Evolutionary conservation across 1,140 invertebrate species (phyloP).

Genomic region (Rhyzopertha dominica): DNA sequence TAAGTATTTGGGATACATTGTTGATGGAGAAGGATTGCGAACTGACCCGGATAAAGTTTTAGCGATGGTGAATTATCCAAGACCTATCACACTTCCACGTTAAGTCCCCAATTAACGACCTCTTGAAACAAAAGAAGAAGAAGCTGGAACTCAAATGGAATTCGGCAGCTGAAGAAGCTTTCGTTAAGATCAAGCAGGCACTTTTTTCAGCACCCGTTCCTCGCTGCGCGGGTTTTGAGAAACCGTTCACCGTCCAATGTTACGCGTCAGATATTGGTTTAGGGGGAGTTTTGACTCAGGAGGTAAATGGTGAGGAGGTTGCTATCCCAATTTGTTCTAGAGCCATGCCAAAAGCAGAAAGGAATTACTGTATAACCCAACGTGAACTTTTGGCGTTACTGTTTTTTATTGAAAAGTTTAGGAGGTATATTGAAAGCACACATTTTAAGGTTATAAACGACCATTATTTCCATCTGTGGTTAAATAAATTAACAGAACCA

Average conservation of each 20-base stretch:
- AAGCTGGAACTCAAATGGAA: no score
- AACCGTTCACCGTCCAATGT: no score
- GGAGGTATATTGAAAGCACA: slow-evolving; percentile 40
- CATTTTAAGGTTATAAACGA: slow-evolving; percentile 48
- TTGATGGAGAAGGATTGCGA: slow-evolving; percentile 35
- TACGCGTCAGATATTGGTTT: no score
- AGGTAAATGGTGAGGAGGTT: no score
- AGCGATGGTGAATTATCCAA: slow-evolving; percentile 27
- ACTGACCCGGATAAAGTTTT: slow-evolving; percentile 35
- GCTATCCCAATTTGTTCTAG: no score
- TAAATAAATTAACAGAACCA: background rate
- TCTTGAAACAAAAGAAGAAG: slow-evolving; percentile 21
- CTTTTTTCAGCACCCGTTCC: slow-evolving; percentile 25
- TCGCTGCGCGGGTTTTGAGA: no score
- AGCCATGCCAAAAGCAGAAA: no score
- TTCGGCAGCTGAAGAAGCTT: slow-evolving; percentile 9
- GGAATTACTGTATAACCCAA: no score
- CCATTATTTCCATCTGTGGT: slow-evolving; percentile 38
- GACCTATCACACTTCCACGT: slow-evolving; percentile 34
- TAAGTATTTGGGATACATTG: slow-evolving; percentile 41
- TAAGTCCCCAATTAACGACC: slow-evolving; percentile 33
- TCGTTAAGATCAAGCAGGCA: slow-evolving; percentile 15
- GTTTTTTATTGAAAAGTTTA: slow-evolving; percentile 2
- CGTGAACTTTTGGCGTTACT: slow-evolving; percentile 43
- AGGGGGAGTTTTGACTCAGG: no score